Percentiles rank a stretch among this genome's conserved stretches.
Conservation (phyloP, 35 echinoderm and acorn worm species). For the Heliocidaris tuberculata region DNA sequence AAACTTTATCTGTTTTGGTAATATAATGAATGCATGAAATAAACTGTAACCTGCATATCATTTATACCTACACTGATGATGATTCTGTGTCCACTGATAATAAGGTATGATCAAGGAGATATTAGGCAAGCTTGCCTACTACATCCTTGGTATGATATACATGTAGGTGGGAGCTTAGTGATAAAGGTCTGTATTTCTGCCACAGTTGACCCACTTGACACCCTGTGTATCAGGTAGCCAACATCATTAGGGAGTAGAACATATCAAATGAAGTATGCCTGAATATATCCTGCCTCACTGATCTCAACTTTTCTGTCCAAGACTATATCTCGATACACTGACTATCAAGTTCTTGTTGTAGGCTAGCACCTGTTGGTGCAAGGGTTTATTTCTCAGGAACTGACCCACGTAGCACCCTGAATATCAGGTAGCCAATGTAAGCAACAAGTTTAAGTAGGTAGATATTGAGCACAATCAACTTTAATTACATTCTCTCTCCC, state of each 20-base stretch:
- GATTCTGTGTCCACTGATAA: too few species aligned
- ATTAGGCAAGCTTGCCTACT: too few species aligned
- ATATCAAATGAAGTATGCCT: not conserved
- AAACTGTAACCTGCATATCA: too few species aligned
- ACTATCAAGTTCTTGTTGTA: not conserved
- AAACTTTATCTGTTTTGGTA: too few species aligned
- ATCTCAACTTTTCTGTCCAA: not conserved
- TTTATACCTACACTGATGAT: too few species aligned
- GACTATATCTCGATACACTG: not conserved
- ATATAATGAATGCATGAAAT: too few species aligned
- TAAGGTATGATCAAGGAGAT: too few species aligned
- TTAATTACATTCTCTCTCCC: not conserved
- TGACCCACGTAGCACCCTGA: not conserved
- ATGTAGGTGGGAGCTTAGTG: too few species aligned
- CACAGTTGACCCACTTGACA: too few species aligned
- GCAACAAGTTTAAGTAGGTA: not conserved
- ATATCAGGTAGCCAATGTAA: not conserved
- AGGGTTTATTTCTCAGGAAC: not conserved
- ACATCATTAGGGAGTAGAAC: not conserved
- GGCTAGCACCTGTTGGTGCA: not conserved
- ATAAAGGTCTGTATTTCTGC: too few species aligned
- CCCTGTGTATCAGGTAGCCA: too few species aligned
- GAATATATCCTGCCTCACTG: not conserved
- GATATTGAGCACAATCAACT: not conserved
- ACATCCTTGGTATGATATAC: too few species aligned